Evolutionary conservation across 1,140 invertebrate genomes (phyloP), one percentile per base, ranked within the genome.

Genomic region (Pantala flavescens): DNA sequence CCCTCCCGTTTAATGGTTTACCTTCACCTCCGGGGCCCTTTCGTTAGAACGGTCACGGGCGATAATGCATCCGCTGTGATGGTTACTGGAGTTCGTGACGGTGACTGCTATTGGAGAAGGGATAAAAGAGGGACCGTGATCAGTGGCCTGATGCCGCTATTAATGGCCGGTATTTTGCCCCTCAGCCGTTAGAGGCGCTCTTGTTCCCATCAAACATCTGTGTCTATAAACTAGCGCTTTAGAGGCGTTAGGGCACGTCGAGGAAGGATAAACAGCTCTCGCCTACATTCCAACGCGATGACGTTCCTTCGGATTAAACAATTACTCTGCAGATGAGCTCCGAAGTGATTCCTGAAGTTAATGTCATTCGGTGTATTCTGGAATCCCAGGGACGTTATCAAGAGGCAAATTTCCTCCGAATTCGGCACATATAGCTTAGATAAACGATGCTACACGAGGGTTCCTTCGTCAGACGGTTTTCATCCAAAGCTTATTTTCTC

Each of bases 101-200:
- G 49, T 12, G n/a, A 63, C n/a, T 3, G 49, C 14, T 16, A 21
- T 19, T 19, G 49, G 49, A 63, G 49, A 12, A 63, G 49, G 49
- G 49, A 63, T 63, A 21, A 63, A 63, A 63, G 49, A 63, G 49
- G 49, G 49, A 12, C 49, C 49, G n/a, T 63, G 49, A 63, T 63
- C 49, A 63, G 49, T 63, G 49, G 49, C 49, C 49, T 63, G 49
- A 63, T 63, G 49, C 49, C 49, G 49, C 49, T 63, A 63, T 63
- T 63, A 63, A 63, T 63, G 49, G n/a, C 49, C 12, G 49, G 49
- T 63, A 14, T 63, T 63, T 63, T 63, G 49, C 49, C 49, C 49
- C 49, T 63, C 49, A 63, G 49, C 49, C 49, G 49, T 63, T 63
- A 63, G 49, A 63, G 49, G 49, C 49, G 49, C 49, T 63, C 49